phyloP scores from a whole-genome alignment of 2,797 vertebrate genomes.

The Chelidonichthys spinosus region DNA sequence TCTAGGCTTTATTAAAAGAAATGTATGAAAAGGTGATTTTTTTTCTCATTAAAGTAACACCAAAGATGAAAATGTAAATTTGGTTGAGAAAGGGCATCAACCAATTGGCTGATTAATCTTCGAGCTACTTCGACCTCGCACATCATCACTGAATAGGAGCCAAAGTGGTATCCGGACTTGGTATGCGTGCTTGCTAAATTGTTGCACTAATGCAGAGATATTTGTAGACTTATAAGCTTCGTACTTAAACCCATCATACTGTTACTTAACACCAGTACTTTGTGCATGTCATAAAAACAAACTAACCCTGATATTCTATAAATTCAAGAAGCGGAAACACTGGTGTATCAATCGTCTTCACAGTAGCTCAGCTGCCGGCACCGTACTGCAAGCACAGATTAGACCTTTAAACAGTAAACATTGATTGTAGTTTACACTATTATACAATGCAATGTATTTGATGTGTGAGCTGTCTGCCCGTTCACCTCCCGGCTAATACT shows the following conservation, averaged over 20 bases:
- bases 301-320: neutral
- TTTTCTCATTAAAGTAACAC: too few relatives aligned
- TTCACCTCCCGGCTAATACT: slow-evolving; percentile 51
- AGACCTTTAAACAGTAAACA: slow-evolving; percentile 33
- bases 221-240: neutral
- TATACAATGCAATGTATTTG: slow-evolving; percentile 37
- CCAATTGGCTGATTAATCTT: neutral
- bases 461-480: slow-evolving; percentile 33
- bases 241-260: neutral
- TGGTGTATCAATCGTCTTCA: neutral
- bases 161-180: slow-evolving; percentile 6
- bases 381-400: slow-evolving; percentile 22
- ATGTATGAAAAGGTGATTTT: too few relatives aligned
- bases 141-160: neutral
- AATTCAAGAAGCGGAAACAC: neutral
- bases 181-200: slow-evolving; percentile 4
- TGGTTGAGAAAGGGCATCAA: too few relatives aligned
- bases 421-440: slow-evolving; percentile 30
- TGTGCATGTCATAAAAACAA: neutral
- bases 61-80: too few relatives aligned
- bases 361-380: slow-evolving; percentile 5
- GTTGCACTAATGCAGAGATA: neutral
- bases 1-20: too few relatives aligned
- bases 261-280: neutral
- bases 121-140: neutral